Conservation (phyloP, 2,113 vertebrate genomes). For the Pollachius pollachius region DNA sequence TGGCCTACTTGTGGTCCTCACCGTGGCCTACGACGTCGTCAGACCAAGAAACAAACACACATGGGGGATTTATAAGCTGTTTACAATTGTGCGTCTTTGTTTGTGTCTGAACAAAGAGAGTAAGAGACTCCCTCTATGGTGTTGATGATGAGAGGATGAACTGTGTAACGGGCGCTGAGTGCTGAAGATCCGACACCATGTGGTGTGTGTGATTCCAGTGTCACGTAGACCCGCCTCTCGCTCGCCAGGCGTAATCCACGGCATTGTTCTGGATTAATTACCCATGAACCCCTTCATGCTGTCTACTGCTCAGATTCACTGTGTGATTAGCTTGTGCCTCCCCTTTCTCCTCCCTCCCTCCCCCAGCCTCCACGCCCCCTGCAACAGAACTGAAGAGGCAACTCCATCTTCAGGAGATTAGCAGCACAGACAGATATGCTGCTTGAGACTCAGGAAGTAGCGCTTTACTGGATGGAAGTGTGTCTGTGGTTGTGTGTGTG, state of each 20-base stretch:
- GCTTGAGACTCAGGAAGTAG: no score
- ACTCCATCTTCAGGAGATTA: no score
- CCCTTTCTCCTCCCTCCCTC: no score
- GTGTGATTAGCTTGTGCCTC: no score
- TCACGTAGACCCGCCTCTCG: conserved; percentile 12
- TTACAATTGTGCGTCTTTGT: not conserved
- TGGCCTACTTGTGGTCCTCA: conserved; percentile 5
- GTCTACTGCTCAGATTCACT: not conserved
- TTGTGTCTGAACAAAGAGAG: not conserved
- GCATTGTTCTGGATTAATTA: conserved; percentile 25
- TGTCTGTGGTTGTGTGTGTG: no score
- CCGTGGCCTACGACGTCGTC: no score
- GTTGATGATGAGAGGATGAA: not conserved
- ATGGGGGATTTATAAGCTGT: not conserved
- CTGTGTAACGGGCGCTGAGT: not conserved
- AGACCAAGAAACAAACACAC: no score
- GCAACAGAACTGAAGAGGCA: no score
- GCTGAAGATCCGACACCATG: not conserved
- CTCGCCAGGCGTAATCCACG: not conserved
- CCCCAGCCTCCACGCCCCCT: no score
- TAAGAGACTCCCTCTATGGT: not conserved
- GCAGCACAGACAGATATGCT: no score
- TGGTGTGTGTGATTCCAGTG: not conserved
- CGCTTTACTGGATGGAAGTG: no score
- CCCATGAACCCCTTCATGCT: conserved; percentile 17